These are phyloP conservation scores for Rallus crepitans DNA, from an alignment of 2,797 vertebrate genomes.

Conservation along the genomic window DNA sequence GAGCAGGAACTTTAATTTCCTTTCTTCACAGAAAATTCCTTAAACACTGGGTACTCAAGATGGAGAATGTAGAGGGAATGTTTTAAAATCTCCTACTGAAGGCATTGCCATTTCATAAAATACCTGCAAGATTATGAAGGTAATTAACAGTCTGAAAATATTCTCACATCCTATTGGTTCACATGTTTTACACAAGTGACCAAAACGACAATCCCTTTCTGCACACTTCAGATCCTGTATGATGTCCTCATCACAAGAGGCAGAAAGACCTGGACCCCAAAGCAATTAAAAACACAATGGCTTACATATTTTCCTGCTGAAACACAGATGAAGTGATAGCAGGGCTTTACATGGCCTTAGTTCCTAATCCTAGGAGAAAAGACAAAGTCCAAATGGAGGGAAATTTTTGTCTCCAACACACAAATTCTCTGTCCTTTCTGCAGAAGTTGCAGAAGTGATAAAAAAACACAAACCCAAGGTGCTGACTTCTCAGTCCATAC, in stretches of 20 bases:
- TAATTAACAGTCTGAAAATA: not conserved
- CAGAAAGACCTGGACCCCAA: not conserved
- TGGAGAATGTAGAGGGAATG: not conserved
- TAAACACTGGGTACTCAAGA: not conserved
- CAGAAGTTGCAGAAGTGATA: not conserved
- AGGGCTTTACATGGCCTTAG: not conserved
- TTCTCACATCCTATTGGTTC: not conserved
- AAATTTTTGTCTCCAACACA: not conserved
- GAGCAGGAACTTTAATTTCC: not conserved
- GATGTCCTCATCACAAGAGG: not conserved
- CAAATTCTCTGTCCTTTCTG: not conserved
- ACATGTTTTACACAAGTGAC: not conserved
- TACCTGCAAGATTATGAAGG: not conserved
- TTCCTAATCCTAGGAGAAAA: not conserved
- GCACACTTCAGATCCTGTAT: not conserved
- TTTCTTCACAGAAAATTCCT: not conserved
- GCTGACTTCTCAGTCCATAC: not conserved
- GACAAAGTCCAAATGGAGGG: not conserved
- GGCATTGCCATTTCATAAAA: not conserved
- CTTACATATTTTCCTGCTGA: not conserved
- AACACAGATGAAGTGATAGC: not conserved
- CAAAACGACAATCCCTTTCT: not conserved
- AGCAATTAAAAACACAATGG: not conserved
- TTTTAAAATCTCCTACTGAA: not conserved
- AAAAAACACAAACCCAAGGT: not conserved